Evolutionary conservation across 2,113 vertebrate genomes (phyloP), one percentile per base, ranked within the genome.

Genomic region (Pagrus major): DNA sequence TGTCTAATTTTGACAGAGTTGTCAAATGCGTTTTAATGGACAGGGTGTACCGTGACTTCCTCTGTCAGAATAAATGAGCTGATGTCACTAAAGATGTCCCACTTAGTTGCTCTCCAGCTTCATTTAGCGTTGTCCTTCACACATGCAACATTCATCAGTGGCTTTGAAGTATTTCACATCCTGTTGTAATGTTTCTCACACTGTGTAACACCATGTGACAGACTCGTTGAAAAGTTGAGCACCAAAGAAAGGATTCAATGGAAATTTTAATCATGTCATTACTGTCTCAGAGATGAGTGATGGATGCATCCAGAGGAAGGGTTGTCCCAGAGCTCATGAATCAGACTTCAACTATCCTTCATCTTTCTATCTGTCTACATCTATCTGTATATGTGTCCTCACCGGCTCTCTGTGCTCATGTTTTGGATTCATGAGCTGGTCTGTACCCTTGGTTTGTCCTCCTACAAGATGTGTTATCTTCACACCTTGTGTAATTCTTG

Each of bases 381-480:
- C n/a, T n/a, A n/a, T n/a, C n/a, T n/a, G n/a, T n/a, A n/a, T n/a
- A n/a, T n/a, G n/a, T n/a, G n/a, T n/a, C 33, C 8, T 15, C 25
- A 31, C 23, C 55, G 35, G 44, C 33, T 44, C 20, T 67, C 1
- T 55, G 16, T 18, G 18, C 18, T 63, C 33, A 7, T 12, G 39
- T 60, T 61, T 33, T 20, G 5, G 35, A 67, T 67, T 73, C 63
- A 59, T 73, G 52, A 74, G 70, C 25, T 23, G 15, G 15, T 41
- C 14, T 33, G 25, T 68, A 33, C 35, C 70, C 49, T 66, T 80
- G 77, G 41, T 31, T 58, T 61, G 63, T 65, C 67, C 42, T 63
- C 71, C 69, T 56, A 18, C 9, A n/a, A 47, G 49, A 64, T 18
- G 20, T 61, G 15, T 20, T 54, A 23, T 55, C 58, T 54, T 41